Evolutionary conservation across 2,113 vertebrate genomes (phyloP).

Genomic region (Gallinago jamesoni): DNA sequence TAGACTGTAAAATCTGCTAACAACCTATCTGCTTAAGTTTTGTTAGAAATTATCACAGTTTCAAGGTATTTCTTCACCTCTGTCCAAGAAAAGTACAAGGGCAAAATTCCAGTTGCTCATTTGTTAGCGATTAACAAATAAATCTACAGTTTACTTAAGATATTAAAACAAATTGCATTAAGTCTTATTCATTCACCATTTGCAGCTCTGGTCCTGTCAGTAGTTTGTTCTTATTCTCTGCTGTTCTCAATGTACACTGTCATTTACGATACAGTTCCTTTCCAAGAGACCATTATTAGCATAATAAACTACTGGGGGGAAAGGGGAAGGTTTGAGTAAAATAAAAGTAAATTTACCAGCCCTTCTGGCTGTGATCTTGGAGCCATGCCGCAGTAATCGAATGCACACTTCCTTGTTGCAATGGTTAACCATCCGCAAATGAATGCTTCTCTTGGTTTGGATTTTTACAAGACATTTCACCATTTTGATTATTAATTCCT

Average conservation of each 20-base stretch:
- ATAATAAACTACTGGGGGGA: not conserved
- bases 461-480: conserved; percentile 95
- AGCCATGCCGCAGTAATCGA: conserved; percentile 86
- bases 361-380: conserved; percentile 81
- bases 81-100: not conserved
- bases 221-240: not conserved
- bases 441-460: conserved; percentile 87
- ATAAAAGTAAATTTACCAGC: conserved; percentile 70
- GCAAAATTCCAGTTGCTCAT: not conserved
- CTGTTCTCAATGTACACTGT: not conserved
- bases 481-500: conserved; percentile 63
- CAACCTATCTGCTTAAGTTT: not conserved
- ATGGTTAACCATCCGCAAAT: conserved; percentile 91
- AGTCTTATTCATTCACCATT: not conserved
- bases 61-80: not conserved
- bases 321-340: not conserved
- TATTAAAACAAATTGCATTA: not conserved
- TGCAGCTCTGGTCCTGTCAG: not conserved
- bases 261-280: not conserved
- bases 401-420: conserved; percentile 88
- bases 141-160: not conserved
- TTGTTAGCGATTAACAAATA: not conserved
- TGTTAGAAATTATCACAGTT: not conserved
- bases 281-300: not conserved
- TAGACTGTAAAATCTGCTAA: not conserved